These are phyloP conservation scores for Disparrhopalites patrizii DNA, from an alignment of 2,888 invertebrate genomes.

Conservation along the genomic window DNA sequence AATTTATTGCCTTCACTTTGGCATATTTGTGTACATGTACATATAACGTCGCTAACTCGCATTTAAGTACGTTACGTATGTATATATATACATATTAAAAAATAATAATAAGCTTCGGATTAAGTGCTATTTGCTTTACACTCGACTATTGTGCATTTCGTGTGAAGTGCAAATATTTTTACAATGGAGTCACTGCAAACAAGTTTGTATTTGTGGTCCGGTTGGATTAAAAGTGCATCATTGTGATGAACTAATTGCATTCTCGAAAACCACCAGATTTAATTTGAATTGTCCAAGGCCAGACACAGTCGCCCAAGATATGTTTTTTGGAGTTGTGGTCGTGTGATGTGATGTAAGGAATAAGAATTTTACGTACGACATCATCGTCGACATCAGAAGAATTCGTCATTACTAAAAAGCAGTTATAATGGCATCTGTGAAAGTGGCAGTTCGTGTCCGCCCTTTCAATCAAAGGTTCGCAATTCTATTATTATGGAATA, in stretches of 20 bases:
- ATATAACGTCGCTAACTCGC: too few relatives aligned
- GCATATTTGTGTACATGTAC: too few relatives aligned
- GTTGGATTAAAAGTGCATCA: too few relatives aligned
- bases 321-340: not conserved
- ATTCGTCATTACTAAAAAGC: constrained; percentile 54
- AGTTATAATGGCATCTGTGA: constrained; percentile 86
- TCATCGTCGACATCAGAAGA: constrained; percentile 40
- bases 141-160: too few relatives aligned
- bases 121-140: too few relatives aligned
- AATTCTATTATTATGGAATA: not conserved
- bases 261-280: not conserved
- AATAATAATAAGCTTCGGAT: too few relatives aligned
- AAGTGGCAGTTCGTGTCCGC: constrained; percentile 85
- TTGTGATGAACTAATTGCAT: not conserved
- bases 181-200: too few relatives aligned
- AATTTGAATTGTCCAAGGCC: constrained; percentile 6
- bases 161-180: too few relatives aligned
- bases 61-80: too few relatives aligned
- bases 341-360: not conserved
- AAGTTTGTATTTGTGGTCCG: too few relatives aligned
- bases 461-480: constrained; percentile 82
- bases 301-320: not conserved
- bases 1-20: too few relatives aligned
- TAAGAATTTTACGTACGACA: not conserved
- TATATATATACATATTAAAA: not conserved